Base-by-base conservation (phyloP, 2,797 vertebrate genomes). In the Antrozous pallidus region DNA sequence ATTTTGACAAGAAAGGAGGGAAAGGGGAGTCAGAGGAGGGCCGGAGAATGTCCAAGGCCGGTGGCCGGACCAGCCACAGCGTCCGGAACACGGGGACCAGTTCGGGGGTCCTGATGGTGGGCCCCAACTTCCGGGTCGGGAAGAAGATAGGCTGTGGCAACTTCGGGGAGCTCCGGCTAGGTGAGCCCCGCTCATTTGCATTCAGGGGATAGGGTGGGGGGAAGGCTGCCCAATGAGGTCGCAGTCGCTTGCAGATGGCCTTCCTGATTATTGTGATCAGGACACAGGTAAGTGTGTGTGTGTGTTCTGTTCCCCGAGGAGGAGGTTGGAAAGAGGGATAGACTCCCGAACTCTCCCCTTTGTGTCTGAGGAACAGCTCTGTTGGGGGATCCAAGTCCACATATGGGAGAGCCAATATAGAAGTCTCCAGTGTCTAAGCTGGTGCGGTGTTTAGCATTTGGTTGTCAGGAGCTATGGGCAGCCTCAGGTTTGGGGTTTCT, bases 1-100 rank as follows among this genome's bases (percentile, higher is more conserved):
- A 99, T 99, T 99, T 99, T 99, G 99, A 99, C 98, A 99, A 99
- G 98, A 99, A 99, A 99, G 99, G 99, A 98, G 99, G 99, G 98
- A 99, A 99, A 98, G 99, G 99, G 98, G 99, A 99, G 97, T 98
- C 98, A 94, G 99, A 99, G 98, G 99, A 99, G 98, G 98, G 98
- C 90, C 99, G 99, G 98, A 99, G 98, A 97, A 99, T 99, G 99
- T 99, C 99, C 96, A 99, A 99, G 98, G 97, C 99, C 74, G 98
- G 98, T 88, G 98, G 98, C 98, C 99, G 99, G 98, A 98, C 98
- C 98, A 98, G 98, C 98, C 99, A 99, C 96, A 98, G 98, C 94
- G 97, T 98, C 96, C 99, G 99, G 90, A 98, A 98, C 96, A 96
- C 99, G 26, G 99, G 99, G 98, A 98, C 99, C 98, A 99, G 99